Conservation (phyloP, 2,113 vertebrate genomes). For the Dascyllus trimaculatus region DNA sequence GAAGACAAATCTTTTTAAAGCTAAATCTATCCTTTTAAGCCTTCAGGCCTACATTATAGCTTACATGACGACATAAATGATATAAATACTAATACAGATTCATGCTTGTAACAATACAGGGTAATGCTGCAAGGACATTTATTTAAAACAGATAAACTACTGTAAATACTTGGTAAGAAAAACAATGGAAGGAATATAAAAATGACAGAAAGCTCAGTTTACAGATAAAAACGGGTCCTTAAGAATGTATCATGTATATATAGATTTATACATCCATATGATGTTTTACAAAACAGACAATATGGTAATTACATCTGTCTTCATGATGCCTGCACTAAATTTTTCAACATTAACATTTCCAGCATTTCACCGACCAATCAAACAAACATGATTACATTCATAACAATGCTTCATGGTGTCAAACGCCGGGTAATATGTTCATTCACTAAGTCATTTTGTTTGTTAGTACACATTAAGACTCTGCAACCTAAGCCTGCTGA, state of each 20-base stretch:
- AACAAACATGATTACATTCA: not conserved
- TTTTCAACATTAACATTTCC: not conserved
- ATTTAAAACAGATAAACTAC: no score
- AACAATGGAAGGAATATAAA: no score
- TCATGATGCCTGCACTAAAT: not conserved
- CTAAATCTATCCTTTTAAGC: no score
- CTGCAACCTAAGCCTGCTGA: slow-evolving; percentile 1
- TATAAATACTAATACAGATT: not conserved
- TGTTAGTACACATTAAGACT: slow-evolving; percentile 5
- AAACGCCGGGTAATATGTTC: not conserved
- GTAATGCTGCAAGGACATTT: not conserved
- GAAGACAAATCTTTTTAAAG: not conserved
- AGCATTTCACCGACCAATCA: not conserved
- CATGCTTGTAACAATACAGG: not conserved
- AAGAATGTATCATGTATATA: no score
- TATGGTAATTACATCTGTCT: no score
- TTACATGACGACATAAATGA: no score
- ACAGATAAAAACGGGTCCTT: no score
- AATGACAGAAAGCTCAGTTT: no score
- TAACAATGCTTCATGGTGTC: not conserved
- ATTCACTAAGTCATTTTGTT: slow-evolving; percentile 5
- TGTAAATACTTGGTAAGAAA: not conserved
- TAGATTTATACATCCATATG: no score
- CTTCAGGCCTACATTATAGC: no score
- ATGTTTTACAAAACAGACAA: no score